Conservation (phyloP, 2,113 vertebrate species). For the Typhlomys cinereus region DNA sequence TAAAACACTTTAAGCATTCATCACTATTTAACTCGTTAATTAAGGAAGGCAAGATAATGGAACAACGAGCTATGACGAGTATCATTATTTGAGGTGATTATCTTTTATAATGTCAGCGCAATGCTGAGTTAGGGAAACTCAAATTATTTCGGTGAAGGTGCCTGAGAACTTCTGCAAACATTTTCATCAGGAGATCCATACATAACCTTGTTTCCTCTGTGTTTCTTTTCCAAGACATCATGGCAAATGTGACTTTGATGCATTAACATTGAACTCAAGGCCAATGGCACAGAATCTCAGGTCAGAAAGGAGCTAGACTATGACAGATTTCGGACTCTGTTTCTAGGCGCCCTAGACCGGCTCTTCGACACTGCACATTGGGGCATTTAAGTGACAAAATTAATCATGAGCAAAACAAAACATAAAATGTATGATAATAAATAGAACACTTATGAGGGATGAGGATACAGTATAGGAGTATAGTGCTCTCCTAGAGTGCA, state of each 20-base stretch:
- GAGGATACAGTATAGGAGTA: not conserved
- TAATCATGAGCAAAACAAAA: not conserved
- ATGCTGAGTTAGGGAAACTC: not conserved
- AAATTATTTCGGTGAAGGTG: not conserved
- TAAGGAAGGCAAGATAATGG: not conserved
- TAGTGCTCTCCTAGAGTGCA: not conserved
- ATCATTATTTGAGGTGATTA: not conserved
- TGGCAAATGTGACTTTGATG: not conserved
- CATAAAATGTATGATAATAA: not conserved
- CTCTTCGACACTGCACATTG: too few relatives aligned
- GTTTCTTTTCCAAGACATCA: not conserved
- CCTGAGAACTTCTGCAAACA: not conserved
- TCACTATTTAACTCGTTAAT: not conserved
- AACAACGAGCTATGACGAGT: too few relatives aligned
- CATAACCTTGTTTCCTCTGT: not conserved
- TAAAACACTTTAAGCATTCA: not conserved
- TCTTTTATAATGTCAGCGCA: too few relatives aligned
- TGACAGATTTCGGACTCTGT: not conserved
- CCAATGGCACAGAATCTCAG: not conserved
- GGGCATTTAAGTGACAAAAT: not conserved
- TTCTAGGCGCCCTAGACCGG: not conserved
- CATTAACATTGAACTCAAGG: not conserved
- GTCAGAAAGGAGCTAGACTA: not conserved
- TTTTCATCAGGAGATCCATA: not conserved
- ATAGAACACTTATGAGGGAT: not conserved